phyloP scores from a whole-genome alignment of 2,113 vertebrate genomes.

The Hemiscyllium ocellatum region DNA sequence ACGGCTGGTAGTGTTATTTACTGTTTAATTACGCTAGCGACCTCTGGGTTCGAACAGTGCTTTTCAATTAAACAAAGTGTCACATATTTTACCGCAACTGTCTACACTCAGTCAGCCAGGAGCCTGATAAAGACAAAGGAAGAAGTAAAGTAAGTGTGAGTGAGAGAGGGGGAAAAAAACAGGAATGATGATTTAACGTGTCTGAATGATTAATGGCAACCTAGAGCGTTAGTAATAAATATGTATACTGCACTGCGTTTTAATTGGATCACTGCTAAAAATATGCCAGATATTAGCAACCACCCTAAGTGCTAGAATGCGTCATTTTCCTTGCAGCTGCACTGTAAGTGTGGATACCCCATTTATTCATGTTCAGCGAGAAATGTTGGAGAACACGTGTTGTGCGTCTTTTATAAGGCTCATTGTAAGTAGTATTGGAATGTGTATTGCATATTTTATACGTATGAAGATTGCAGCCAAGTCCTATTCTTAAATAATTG shows the following conservation, averaged over 20 bases:
- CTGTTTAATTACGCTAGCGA: slow-evolving; percentile 49
- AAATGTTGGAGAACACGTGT: neutral
- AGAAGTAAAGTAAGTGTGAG: slow-evolving; percentile 20
- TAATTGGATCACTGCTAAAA: slow-evolving; percentile 35
- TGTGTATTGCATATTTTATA: neutral
- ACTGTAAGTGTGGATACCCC: neutral
- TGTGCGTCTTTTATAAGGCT: no score
- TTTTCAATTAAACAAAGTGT: slow-evolving; percentile 45
- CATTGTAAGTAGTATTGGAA: neutral
- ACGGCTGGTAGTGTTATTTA: slow-evolving; percentile 34
- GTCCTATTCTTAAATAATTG: neutral
- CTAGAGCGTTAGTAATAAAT: neutral
- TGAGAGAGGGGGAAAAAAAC: slow-evolving; percentile 39
- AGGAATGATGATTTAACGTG: slow-evolving; percentile 35
- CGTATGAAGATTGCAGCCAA: neutral
- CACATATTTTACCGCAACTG: slow-evolving; percentile 41
- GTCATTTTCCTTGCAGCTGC: neutral
- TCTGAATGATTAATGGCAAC: slow-evolving; percentile 18
- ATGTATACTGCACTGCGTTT: neutral
- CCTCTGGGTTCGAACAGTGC: slow-evolving; percentile 40
- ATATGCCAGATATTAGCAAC: slow-evolving; percentile 8
- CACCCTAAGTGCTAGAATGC: neutral
- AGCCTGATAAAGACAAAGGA: slow-evolving; percentile 40
- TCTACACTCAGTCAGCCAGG: slow-evolving; percentile 48
- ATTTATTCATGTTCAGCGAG: neutral